phyloP scores from a whole-genome alignment of 2,797 vertebrate species.

The Sarcophilus harrisii region DNA sequence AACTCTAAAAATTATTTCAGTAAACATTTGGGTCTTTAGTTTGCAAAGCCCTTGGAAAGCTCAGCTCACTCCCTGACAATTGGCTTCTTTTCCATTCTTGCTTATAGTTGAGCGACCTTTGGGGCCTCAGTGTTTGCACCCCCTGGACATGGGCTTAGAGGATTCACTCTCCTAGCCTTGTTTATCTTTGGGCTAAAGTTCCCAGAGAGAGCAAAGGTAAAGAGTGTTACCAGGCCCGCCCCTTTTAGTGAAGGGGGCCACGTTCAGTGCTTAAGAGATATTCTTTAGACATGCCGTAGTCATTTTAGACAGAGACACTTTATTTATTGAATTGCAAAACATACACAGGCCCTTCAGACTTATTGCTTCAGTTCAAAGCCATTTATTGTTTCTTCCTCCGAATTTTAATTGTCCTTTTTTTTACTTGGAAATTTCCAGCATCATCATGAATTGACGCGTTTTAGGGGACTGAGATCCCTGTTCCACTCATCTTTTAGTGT shows the following conservation, averaged over 20 bases:
- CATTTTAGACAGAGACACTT: background rate
- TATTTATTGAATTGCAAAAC: conserved; percentile 53
- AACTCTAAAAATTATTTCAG: conserved; percentile 54
- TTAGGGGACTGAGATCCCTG: background rate
- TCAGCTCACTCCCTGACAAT: background rate
- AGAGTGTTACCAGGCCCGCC: background rate
- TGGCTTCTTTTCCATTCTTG: background rate
- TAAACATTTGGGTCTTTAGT: conserved; percentile 17
- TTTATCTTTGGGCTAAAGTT: background rate
- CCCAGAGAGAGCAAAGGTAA: background rate
- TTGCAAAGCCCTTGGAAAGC: background rate
- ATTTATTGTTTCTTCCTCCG: conserved; percentile 32
- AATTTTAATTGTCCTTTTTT: conserved; percentile 49
- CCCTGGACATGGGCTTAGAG: background rate
- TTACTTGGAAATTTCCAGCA: conserved; percentile 40
- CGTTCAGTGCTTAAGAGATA: background rate
- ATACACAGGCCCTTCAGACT: background rate
- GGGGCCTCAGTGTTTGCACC: background rate
- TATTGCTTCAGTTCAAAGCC: conserved; percentile 3
- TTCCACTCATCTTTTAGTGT: conserved; percentile 33
- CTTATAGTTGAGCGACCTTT: background rate
- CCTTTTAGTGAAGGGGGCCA: background rate
- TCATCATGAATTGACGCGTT: background rate
- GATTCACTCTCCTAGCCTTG: background rate
- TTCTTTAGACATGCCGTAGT: background rate